phyloP scores from a whole-genome alignment of 2,888 invertebrate genomes.

The Erebia palarica region DNA sequence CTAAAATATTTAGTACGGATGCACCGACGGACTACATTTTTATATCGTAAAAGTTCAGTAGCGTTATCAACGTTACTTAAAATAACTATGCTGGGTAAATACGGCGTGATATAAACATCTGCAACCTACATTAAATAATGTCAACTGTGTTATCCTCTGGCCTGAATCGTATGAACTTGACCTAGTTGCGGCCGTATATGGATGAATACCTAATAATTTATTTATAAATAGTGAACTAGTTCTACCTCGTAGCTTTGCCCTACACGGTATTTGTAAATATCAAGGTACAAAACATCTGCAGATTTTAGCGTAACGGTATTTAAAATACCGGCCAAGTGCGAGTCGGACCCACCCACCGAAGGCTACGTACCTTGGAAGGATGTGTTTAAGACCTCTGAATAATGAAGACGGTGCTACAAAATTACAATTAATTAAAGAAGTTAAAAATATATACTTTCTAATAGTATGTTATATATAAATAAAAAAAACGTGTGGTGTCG shows the following conservation, averaged over 20 bases:
- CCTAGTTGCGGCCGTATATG: conserved; percentile 56
- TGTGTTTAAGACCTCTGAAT: too few species aligned
- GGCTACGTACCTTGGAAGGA: too few species aligned
- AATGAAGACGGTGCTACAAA: too few species aligned
- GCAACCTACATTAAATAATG: conserved; percentile 58
- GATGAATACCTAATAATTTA: conserved; percentile 51
- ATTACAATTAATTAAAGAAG: too few species aligned
- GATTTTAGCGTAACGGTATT: neutral
- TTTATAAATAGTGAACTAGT: conserved; percentile 44
- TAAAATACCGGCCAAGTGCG: too few species aligned
- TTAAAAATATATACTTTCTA: too few species aligned
- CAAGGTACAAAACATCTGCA: neutral
- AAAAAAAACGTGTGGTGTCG: too few species aligned
- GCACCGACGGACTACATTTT: conserved; percentile 9
- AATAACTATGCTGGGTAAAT: conserved; percentile 35
- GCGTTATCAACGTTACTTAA: conserved; percentile 31
- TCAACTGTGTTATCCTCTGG: conserved; percentile 77
- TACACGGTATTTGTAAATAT: neutral
- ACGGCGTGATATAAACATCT: conserved; percentile 40
- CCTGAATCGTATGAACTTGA: conserved; percentile 77
- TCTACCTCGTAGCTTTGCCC: neutral
- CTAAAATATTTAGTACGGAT: neutral
- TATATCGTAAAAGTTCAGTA: conserved; percentile 22
- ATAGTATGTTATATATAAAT: too few species aligned
- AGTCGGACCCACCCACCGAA: too few species aligned